These are phyloP conservation scores for Ips nitidus DNA, from an alignment of 1,140 invertebrate genomes.

Conservation along the genomic window DNA sequence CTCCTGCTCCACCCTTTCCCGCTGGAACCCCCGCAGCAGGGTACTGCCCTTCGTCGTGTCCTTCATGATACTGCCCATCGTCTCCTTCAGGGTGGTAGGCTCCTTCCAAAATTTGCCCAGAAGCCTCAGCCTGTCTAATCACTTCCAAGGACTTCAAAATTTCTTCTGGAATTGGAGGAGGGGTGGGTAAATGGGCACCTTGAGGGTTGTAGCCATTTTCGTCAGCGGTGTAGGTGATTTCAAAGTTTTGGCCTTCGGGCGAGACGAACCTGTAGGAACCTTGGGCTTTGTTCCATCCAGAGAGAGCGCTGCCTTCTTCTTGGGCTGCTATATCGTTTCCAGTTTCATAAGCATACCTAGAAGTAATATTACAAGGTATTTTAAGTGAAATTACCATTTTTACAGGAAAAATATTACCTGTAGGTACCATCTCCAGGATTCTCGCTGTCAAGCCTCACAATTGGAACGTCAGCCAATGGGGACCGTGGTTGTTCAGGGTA, in stretches of 20 bases:
- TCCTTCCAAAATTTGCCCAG: conserved; percentile 21
- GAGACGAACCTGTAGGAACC: conserved; percentile 49
- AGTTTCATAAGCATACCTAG: conserved; percentile 54
- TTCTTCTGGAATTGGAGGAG: conserved; percentile 59
- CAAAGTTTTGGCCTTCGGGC: conserved; percentile 48
- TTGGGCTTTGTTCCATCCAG: conserved; percentile 38
- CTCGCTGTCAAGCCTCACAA: conserved; percentile 30
- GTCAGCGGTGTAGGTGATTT: conserved; percentile 59
- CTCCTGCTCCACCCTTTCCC: background rate
- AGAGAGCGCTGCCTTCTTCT: conserved; percentile 42
- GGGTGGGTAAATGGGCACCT: conserved; percentile 58
- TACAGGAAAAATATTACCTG: conserved; percentile 29
- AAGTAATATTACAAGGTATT: background rate
- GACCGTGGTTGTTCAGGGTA: conserved; percentile 17
- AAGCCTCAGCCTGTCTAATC: conserved; percentile 42
- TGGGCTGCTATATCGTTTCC: conserved; percentile 55
- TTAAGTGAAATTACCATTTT: background rate
- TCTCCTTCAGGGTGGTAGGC: conserved; percentile 26
- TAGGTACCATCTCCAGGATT: conserved; percentile 36
- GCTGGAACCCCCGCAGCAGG: conserved; percentile 13
- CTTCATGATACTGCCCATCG: conserved; percentile 22
- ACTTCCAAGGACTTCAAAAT: conserved; percentile 57
- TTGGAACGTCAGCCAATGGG: conserved; percentile 24
- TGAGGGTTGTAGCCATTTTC: conserved; percentile 66
- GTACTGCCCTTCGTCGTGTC: conserved; percentile 30